Conservation (phyloP, 2,888 invertebrate species). For the Tipula vernalis region DNA sequence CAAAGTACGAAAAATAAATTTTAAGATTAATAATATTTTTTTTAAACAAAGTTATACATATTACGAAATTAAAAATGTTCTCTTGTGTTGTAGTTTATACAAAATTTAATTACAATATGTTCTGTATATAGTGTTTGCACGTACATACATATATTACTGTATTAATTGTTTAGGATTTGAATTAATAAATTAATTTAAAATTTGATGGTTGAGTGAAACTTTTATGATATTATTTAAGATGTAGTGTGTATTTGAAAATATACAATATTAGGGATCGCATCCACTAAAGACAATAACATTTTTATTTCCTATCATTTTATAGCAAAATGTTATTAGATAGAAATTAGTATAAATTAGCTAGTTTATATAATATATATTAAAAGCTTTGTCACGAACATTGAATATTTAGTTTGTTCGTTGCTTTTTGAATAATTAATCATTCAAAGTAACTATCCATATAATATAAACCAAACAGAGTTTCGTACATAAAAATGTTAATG, state of each 20-base stretch:
- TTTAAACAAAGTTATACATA: not conserved
- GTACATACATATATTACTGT: not conserved
- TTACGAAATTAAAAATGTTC: not conserved
- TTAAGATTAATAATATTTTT: not conserved
- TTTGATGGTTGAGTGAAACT: not conserved
- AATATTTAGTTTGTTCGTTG: not conserved
- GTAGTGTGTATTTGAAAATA: not conserved
- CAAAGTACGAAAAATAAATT: not conserved
- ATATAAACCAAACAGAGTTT: not conserved
- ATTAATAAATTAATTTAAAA: not conserved
- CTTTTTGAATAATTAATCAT: not conserved
- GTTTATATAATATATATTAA: not conserved
- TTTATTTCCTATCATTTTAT: not conserved
- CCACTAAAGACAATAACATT: not conserved
- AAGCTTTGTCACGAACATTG: slow-evolving; percentile 4
- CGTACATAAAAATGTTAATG: not conserved
- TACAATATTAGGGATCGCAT: not conserved
- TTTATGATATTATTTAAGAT: not conserved
- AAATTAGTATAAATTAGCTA: not conserved
- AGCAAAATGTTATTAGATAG: not conserved
- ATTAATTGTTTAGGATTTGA: not conserved
- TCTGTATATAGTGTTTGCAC: not conserved
- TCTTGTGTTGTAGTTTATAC: not conserved
- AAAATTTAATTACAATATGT: not conserved
- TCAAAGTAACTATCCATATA: not conserved